Evolutionary conservation across 2,888 invertebrate species (phyloP).

Genomic region (Cephonodes hylas): DNA sequence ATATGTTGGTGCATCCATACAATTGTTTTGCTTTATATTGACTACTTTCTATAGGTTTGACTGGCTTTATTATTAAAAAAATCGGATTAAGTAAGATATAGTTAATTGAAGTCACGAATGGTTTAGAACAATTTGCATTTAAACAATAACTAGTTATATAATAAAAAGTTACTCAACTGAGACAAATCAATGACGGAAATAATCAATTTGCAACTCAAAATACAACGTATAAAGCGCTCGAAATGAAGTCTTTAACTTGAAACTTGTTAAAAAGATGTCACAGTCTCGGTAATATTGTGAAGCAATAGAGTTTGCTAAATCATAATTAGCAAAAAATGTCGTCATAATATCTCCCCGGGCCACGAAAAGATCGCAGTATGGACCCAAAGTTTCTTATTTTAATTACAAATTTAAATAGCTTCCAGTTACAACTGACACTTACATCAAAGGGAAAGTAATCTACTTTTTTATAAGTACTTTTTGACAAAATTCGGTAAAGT

Average conservation of each 20-base stretch:
- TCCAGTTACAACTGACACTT: slow-evolving; percentile 44
- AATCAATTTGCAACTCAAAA: background rate
- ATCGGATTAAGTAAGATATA: too few species aligned
- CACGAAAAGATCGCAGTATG: background rate
- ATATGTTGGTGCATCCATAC: too few species aligned
- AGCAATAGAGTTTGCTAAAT: background rate
- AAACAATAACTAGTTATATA: too few species aligned
- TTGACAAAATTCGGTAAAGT: background rate
- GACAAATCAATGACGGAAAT: background rate
- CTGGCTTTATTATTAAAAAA: too few species aligned
- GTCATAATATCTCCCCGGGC: background rate
- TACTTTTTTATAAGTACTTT: slow-evolving; percentile 32
- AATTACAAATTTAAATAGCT: slow-evolving; percentile 51
- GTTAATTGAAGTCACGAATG: too few species aligned
- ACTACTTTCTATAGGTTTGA: too few species aligned
- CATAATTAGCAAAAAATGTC: slow-evolving; percentile 4
- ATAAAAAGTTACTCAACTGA: background rate
- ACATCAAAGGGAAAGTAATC: slow-evolving; percentile 56
- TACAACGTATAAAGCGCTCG: background rate
- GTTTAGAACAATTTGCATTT: too few species aligned
- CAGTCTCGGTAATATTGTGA: background rate
- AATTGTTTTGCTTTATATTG: too few species aligned
- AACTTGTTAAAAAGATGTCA: slow-evolving; percentile 9
- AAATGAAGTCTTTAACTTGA: background rate
- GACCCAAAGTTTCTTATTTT: slow-evolving; percentile 37